Percentiles rank a stretch among this genome's conserved stretches.
phyloP scores from a whole-genome alignment of 2,797 vertebrate species.

The Enteromius unitaeniatus region DNA sequence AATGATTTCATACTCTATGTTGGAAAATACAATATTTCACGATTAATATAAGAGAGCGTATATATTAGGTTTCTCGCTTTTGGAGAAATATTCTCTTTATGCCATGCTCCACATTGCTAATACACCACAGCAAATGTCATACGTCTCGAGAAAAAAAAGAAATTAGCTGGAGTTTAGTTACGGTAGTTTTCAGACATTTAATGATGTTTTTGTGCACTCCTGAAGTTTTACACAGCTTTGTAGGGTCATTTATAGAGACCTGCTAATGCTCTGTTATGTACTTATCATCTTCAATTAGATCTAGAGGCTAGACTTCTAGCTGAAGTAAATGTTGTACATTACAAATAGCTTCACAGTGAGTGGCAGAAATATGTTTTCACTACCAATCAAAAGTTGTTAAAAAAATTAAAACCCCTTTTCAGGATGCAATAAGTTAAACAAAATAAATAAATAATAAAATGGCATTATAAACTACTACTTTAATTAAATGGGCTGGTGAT shows the following conservation, averaged over 20 bases:
- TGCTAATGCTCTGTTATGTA: conserved; percentile 30
- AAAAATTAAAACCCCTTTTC: background rate
- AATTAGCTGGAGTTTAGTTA: background rate
- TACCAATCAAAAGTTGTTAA: background rate
- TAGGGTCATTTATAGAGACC: conserved; percentile 36
- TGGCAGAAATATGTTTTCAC: background rate
- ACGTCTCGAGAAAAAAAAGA: background rate
- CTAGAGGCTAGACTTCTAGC: background rate
- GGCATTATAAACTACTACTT: background rate
- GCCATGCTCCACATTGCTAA: background rate
- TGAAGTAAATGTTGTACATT: background rate
- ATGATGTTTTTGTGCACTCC: conserved; percentile 21
- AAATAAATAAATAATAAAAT: background rate
- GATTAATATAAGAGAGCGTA: conserved; percentile 30
- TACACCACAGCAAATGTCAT: conserved; percentile 15
- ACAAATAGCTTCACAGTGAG: conserved; percentile 4
- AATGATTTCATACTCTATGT: conserved; percentile 26
- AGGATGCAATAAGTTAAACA: background rate
- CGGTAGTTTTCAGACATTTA: background rate
- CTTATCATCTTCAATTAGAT: conserved; percentile 43
- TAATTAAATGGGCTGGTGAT: too few relatives aligned
- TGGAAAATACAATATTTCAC: conserved; percentile 37
- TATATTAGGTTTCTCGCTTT: conserved; percentile 32
- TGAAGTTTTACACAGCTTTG: background rate
- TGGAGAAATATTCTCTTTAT: background rate